Conservation (phyloP, 2,797 vertebrate species). For the Microhierax caerulescens region DNA sequence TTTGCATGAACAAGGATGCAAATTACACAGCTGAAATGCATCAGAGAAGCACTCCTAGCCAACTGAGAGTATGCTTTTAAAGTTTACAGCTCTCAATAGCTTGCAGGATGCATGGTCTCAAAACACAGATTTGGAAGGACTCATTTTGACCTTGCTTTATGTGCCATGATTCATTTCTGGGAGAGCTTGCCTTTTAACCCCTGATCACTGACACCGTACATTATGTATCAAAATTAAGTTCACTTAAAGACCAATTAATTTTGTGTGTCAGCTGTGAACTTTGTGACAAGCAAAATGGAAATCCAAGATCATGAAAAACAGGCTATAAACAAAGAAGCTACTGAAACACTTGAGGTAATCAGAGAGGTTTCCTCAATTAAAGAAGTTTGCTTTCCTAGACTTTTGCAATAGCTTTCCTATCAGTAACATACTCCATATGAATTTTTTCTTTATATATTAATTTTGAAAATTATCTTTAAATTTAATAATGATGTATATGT, state of each 20-base stretch:
- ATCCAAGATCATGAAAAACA: conserved; percentile 1
- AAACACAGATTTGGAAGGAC: conserved; percentile 38
- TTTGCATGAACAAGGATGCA: neutral
- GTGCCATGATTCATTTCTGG: conserved; percentile 22
- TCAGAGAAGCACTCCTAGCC: conserved; percentile 5
- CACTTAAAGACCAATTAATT: conserved; percentile 41
- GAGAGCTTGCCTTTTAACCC: conserved; percentile 34
- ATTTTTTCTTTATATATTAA: neutral
- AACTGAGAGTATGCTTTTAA: conserved; percentile 2
- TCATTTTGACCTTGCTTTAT: conserved; percentile 41
- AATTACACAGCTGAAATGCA: conserved; percentile 21
- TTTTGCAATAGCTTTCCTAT: neutral
- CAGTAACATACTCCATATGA: neutral
- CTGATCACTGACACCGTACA: neutral
- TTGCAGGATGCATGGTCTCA: neutral
- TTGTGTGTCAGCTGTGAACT: neutral
- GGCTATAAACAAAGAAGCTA: neutral
- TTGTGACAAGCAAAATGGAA: conserved; percentile 1
- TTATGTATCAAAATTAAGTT: conserved; percentile 20
- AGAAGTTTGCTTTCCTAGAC: neutral
- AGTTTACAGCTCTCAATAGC: neutral
- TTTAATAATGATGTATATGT: neutral
- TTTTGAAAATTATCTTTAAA: neutral
- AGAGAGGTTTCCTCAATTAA: neutral
- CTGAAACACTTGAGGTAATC: neutral